A percentile compares a stretch with the other conserved stretches of the same genome.
Conservation (phyloP, 1,140 invertebrate species). For the Geopemphigus sp. region DNA sequence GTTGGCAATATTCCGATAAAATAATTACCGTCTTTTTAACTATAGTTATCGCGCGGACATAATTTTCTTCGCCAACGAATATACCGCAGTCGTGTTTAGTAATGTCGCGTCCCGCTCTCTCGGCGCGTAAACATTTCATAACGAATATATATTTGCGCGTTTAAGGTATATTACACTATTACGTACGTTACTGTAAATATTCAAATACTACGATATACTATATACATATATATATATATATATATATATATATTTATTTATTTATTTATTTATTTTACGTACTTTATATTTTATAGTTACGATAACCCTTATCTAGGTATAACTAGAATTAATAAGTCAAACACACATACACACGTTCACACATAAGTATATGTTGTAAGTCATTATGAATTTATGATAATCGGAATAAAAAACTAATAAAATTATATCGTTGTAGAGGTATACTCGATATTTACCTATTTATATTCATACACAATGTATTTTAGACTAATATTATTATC, state of each 20-base stretch:
- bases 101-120: background rate
- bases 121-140: background rate
- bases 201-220: background rate
- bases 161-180: background rate
- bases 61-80: background rate
- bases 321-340: background rate
- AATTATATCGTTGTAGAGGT: background rate
- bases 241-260: background rate
- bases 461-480: background rate
- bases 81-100: background rate
- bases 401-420: background rate
- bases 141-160: background rate
- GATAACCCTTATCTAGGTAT: background rate
- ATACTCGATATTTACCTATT: background rate
- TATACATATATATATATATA: background rate
- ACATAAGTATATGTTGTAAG: too few relatives aligned
- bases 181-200: slow-evolving; percentile 22
- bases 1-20: background rate
- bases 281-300: background rate
- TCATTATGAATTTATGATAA: background rate
- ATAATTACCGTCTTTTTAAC: background rate
- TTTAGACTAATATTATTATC: too few relatives aligned
- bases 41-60: background rate
- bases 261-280: too few relatives aligned
- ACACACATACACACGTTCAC: background rate